Base-by-base conservation (phyloP, 2,888 invertebrate species). In the Meliscaeva auricollis region DNA sequence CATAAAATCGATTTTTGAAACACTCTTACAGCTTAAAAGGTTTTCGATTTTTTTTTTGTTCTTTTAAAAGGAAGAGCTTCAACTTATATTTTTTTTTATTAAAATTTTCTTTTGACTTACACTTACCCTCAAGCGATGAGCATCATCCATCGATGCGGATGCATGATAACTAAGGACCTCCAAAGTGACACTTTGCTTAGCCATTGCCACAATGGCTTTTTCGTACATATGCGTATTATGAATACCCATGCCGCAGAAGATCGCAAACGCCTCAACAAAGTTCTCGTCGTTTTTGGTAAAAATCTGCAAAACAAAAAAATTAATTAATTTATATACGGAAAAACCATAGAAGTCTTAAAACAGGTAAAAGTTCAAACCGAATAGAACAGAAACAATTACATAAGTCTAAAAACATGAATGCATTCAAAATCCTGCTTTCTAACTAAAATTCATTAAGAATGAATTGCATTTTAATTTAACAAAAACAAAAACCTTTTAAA, bases 191-290 rank as follows among this genome's bases (percentile, higher is more conserved):
- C 96, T 97, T 92, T 98, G 98, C 91, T 98, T 98, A 77, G 98
- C 98, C 96, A 98, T 98, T 17, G 98, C 97, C 82, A 97, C 97
- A 91, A 97, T 96, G 48, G 98, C 98, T 92, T 96, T 97, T 93
- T 98, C 98, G 91, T 98, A 98, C 98, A 98, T 98, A 91, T 98
- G 97, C 70, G 98, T 98, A 91, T 98, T 98, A 93, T 98, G 97
- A 85, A 98, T 98, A 72, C 98, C 98, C 96, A 98, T 97, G 41
- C 98, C 98, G 93, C 98, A 98, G 93, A 98, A 98, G 89, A 98
- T 98, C 87, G 98, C 98, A 92, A 98, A 98, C 2, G 98, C 98
- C 93, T 98, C 98, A 88, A 98, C 97, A 90, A 98, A 97, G 93
- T 98, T 98, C 93, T 98, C 98, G 91, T 98, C 98, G 92, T 98